These are phyloP conservation scores for Sandelia bainsii DNA, from an alignment of 2,797 vertebrate genomes.

Conservation along the genomic window DNA sequence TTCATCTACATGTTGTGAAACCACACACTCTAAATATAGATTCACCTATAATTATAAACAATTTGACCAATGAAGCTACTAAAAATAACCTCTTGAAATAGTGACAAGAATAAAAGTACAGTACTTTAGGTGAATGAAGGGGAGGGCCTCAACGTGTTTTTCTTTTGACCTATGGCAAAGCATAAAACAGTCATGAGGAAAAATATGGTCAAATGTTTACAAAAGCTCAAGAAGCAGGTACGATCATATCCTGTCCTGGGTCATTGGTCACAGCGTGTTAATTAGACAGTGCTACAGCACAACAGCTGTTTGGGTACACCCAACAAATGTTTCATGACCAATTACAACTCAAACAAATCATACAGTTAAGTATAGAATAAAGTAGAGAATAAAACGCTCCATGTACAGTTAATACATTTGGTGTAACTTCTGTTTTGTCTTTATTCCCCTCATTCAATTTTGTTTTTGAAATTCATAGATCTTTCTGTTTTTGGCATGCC, in stretches of 20 bases:
- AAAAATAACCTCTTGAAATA: conserved; percentile 59
- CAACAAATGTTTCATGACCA: conserved; percentile 62
- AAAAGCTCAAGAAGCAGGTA: conserved; percentile 78
- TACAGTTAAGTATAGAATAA: conserved; percentile 15
- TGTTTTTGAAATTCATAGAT: conserved; percentile 40
- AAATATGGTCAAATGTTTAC: conserved; percentile 80
- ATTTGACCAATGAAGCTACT: conserved; percentile 31
- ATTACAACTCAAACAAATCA: conserved; percentile 51
- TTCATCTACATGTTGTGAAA: conserved; percentile 25
- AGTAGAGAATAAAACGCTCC: background rate
- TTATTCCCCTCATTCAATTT: conserved; percentile 22
- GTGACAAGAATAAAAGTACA: conserved; percentile 33
- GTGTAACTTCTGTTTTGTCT: conserved; percentile 40
- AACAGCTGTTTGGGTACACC: conserved; percentile 71
- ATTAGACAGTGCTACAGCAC: conserved; percentile 67
- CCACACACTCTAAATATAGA: conserved; percentile 38
- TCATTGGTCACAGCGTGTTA: conserved; percentile 74
- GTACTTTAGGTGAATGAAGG: conserved; percentile 32
- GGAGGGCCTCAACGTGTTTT: conserved; percentile 66
- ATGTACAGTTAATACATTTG: conserved; percentile 27
- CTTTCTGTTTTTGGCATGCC: conserved; percentile 34
- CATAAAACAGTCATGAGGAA: conserved; percentile 72
- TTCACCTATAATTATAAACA: conserved; percentile 8
- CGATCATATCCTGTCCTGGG: conserved; percentile 83
- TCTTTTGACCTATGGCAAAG: conserved; percentile 69